Base-by-base conservation (phyloP, 1,140 invertebrate species). In the Goniozus legneri region DNA sequence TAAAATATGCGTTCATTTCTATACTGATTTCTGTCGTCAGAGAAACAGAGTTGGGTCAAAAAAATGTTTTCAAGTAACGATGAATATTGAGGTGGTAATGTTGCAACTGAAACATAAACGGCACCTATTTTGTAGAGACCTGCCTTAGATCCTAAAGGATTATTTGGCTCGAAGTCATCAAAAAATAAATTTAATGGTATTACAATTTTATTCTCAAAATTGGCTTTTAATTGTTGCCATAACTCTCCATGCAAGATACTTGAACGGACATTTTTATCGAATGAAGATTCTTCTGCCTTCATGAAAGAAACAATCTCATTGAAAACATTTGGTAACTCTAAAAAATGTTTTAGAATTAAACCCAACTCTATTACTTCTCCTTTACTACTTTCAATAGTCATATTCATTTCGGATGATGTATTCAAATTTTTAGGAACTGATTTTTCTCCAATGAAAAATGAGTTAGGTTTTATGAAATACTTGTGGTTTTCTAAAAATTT, bases 141-240 rank as follows among this genome's bases (percentile, higher is more conserved):
- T 10, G 16, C 43, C 15, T 44, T 24, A n/a, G 33, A 44, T 1
- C 43, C 43, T 22, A 44, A 22, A 14, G 33, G 13, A 36, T 44
- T 44, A 13, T 33, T 20, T 35, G 43, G 14, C 20, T 35, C 8
- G 13, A 34, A 44, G 12, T 44, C 43, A 35, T 44, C 33, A 13
- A 21, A 34, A 35, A 2, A 35, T 31, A 54, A 47, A 44, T 38
- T 54, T 22, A 64, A 44, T 18, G 65, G 60, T n/a, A 68, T 22
- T 13, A 64, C 16, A 30, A 43, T 56, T 52, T 53, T 50, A 47
- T 48, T 36, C 12, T 20, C 0, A 39, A 42, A 51, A 8, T 18
- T 10, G 12, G 15, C 14, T 37, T 16, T 19, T 34, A 45, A 41
- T 27, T 35, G 19, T 48, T 48, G 44, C 56, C 62, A 65, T 22